Evolutionary conservation across 2,888 invertebrate species (phyloP).

Genomic region (Tuta absoluta): DNA sequence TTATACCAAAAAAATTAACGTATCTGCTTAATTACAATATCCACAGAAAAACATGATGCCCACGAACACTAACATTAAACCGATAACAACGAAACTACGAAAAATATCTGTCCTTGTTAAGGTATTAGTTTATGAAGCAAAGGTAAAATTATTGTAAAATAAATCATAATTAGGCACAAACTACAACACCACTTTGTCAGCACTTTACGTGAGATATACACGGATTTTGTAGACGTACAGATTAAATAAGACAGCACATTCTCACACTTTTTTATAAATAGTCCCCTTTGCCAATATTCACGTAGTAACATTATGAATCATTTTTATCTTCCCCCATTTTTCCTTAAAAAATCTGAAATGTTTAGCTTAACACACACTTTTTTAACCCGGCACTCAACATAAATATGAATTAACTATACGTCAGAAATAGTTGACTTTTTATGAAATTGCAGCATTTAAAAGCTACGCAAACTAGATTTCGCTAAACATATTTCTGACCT

Average conservation of each 20-base stretch:
- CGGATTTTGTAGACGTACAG: background rate
- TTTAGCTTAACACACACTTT: background rate
- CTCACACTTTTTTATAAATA: background rate
- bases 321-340: background rate
- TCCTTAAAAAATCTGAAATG: background rate
- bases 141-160: slow-evolving; percentile 35
- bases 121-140: slow-evolving; percentile 50
- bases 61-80: slow-evolving; percentile 48
- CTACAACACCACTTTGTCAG: slow-evolving; percentile 6
- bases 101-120: slow-evolving; percentile 62
- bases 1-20: too few species aligned
- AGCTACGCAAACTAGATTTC: too few species aligned
- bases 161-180: slow-evolving; percentile 30
- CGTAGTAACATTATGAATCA: background rate
- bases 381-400: background rate
- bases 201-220: slow-evolving; percentile 6
- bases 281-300: background rate
- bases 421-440: background rate
- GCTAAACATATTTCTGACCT: slow-evolving; percentile 2
- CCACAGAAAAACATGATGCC: slow-evolving; percentile 56
- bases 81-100: slow-evolving; percentile 52
- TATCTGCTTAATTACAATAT: slow-evolving; percentile 36
- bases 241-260: background rate
- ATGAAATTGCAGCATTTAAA: too few species aligned
- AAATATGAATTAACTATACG: background rate